Base-by-base conservation (phyloP, 2,797 vertebrate genomes). In the Oceanodroma leucorhoa region DNA sequence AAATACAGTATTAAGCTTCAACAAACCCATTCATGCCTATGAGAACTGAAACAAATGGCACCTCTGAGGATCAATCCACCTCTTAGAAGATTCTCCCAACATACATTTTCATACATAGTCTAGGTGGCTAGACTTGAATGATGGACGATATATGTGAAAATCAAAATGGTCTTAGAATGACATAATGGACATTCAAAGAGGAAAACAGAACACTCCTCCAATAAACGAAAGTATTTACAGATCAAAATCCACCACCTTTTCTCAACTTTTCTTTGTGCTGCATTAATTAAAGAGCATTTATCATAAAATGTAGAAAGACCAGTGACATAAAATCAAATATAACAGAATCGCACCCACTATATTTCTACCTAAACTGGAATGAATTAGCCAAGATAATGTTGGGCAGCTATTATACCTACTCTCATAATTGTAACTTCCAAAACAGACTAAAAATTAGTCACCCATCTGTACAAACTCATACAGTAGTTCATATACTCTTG, bases 141-240 rank as follows among this genome's bases (percentile, higher is more conserved):
- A 90, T 90, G 40, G 78, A 85, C 80, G 90, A 89, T 9, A 60
- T 51, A 80, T 36, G 48, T 82, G 87, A 96, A 96, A 95, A 95
- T 48, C 65, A 93, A 90, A 96, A 93, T 16, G 14, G 32, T 88
- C 95, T 79, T 91, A 84, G 83, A 92, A 92, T 67, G 58, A 84
- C 38, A 75, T n/a, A 61, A 34, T 84, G 40, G 41, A 76, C 61
- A 64, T 66, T 86, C 27, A 65, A 88, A 88, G n/a, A 82, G 11
- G 18, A 80, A 80, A 90, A 84, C 11, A 76, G 9, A 72, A 38
- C 51, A n/a, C 23, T 43, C 38, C 75, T 29, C 32, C 50, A 90
- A 55, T 43, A 73, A 92, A 85, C 41, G 3, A 51, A 87, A 69
- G 30, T 64, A 83, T 81, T 84, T 78, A 78, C 62, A 72, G 45